These are phyloP conservation scores for Myotis pilosus DNA, from an alignment of 2,797 vertebrate genomes.

Conservation along the genomic window DNA sequence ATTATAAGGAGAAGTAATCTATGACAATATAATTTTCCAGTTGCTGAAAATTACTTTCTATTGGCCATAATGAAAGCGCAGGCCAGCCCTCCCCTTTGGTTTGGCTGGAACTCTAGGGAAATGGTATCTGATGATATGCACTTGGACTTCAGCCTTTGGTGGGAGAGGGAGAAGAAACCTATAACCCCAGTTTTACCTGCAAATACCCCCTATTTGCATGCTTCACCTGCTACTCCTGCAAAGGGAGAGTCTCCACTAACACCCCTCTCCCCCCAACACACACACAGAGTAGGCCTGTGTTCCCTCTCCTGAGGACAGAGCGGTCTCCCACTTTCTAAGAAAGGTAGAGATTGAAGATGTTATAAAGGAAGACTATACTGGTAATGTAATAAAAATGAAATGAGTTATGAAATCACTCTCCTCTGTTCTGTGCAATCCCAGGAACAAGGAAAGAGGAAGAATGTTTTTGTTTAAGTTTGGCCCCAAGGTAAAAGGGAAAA, in stretches of 20 bases:
- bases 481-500: background rate
- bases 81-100: background rate
- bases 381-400: background rate
- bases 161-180: background rate
- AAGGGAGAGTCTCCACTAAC: background rate
- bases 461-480: background rate
- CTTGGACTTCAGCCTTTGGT: background rate
- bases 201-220: background rate
- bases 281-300: background rate
- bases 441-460: constrained; percentile 7
- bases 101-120: background rate
- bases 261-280: no score
- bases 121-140: accelerated
- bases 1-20: constrained; percentile 61
- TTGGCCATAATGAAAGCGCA: background rate
- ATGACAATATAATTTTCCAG: constrained; percentile 61
- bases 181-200: background rate
- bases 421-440: background rate
- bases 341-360: background rate
- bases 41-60: constrained; percentile 31
- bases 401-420: background rate
- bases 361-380: background rate
- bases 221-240: background rate
- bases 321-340: constrained; percentile 43
- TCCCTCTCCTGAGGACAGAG: background rate